These are phyloP conservation scores for Aviceda subcristata DNA, from an alignment of 2,113 vertebrate genomes.

Conservation along the genomic window DNA sequence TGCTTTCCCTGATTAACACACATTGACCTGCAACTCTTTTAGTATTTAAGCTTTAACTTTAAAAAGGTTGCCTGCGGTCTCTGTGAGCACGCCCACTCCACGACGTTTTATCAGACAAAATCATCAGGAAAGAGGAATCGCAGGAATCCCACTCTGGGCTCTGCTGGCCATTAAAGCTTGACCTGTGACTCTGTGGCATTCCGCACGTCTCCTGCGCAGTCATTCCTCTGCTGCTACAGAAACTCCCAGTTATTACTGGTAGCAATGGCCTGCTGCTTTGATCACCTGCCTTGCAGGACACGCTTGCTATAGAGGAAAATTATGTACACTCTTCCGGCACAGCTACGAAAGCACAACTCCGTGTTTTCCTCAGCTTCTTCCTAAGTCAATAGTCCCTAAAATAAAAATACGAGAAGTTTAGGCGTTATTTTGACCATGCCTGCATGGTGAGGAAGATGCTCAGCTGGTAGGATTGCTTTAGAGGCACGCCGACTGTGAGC, in stretches of 20 bases:
- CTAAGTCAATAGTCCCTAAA: neutral
- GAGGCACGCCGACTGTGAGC: neutral
- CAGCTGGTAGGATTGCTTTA: neutral
- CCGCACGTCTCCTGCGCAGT: neutral
- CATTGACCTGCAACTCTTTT: neutral
- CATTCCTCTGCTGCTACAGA: neutral
- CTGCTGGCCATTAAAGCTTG: neutral
- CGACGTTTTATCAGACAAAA: neutral
- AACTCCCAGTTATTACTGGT: neutral
- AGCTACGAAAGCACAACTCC: neutral
- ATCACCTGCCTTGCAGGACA: neutral
- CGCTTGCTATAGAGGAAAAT: neutral
- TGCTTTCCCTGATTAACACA: neutral
- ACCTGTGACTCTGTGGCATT: slow-evolving; percentile 41
- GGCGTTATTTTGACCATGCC: neutral
- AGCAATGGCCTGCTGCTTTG: neutral
- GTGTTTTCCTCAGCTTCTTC: neutral
- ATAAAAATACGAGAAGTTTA: neutral
- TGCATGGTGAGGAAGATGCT: neutral
- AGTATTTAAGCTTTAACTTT: neutral
- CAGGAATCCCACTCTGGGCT: slow-evolving; percentile 18
- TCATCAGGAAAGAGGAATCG: neutral
- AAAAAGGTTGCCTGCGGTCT: neutral
- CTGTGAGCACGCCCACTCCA: neutral
- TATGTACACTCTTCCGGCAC: fast-evolving